phyloP scores from a whole-genome alignment of 2,888 invertebrate genomes.

The Sinodicranocentrus sp. region DNA sequence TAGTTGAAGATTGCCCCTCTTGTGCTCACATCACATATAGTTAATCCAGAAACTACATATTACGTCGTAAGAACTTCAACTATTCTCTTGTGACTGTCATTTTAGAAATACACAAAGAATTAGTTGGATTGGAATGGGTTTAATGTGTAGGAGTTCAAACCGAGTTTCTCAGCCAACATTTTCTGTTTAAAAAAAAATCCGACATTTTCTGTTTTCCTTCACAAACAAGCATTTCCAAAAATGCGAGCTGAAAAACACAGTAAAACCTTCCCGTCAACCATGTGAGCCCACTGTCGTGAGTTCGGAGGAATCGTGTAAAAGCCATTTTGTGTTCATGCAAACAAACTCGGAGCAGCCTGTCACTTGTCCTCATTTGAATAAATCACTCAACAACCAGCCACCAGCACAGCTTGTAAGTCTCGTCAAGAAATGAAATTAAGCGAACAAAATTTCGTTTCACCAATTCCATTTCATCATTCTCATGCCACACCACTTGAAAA shows the following conservation, averaged over 20 bases:
- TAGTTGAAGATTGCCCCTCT: too few relatives aligned
- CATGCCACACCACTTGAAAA: neutral
- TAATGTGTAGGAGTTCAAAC: too few relatives aligned
- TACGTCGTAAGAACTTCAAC: too few relatives aligned
- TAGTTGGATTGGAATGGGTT: too few relatives aligned
- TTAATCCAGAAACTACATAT: too few relatives aligned
- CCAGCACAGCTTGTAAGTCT: conserved; percentile 18
- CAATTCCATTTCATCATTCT: neutral
- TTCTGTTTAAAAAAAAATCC: too few relatives aligned
- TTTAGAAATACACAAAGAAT: too few relatives aligned
- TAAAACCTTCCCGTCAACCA: neutral
- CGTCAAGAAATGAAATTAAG: conserved; percentile 51
- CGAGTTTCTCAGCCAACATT: too few relatives aligned
- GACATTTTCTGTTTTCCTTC: too few relatives aligned
- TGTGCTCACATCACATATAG: too few relatives aligned
- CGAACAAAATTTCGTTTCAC: conserved; percentile 43
- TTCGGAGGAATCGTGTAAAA: conserved; percentile 41
- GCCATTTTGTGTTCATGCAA: conserved; percentile 53
- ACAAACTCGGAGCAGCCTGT: conserved; percentile 53
- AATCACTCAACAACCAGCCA: conserved; percentile 60
- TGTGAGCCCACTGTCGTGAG: conserved; percentile 11
- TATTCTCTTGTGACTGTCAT: too few relatives aligned
- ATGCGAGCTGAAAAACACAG: neutral
- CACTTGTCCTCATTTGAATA: conserved; percentile 63
- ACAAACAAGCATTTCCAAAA: neutral